Evolutionary conservation across 2,113 vertebrate species (phyloP).

Genomic region (Poeciliopsis retropinna): DNA sequence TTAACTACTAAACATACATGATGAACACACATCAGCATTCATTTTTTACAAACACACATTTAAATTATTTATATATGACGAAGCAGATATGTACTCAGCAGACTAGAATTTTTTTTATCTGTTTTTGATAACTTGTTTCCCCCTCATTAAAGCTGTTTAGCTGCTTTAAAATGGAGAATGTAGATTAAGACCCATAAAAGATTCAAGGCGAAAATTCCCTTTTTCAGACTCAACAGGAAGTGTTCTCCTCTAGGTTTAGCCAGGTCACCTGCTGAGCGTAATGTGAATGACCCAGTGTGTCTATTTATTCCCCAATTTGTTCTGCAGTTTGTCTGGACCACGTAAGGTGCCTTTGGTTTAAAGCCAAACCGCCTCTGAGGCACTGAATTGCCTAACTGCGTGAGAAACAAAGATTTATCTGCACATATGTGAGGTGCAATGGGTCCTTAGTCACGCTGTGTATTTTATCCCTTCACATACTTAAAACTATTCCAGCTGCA

Average conservation of each 20-base stretch:
- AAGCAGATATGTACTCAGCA: conserved; percentile 22
- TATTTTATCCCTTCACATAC: conserved; percentile 30
- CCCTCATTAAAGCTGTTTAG: conserved; percentile 25
- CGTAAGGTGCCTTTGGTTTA: conserved; percentile 68
- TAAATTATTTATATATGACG: too few relatives aligned
- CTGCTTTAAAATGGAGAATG: conserved; percentile 25
- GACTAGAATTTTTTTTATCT: conserved; percentile 13
- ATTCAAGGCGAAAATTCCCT: conserved; percentile 52
- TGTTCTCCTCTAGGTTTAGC: conserved; percentile 44
- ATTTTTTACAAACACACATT: too few relatives aligned
- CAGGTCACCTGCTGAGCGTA: conserved; percentile 57
- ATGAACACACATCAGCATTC: too few relatives aligned
- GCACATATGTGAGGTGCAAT: conserved; percentile 66
- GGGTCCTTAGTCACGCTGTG: conserved; percentile 34
- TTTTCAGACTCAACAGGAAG: conserved; percentile 32
- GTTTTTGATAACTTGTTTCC: conserved; percentile 31
- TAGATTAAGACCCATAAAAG: conserved; percentile 32
- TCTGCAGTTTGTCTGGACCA: conserved; percentile 69
- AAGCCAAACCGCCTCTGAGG: conserved; percentile 35
- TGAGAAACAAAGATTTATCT: conserved; percentile 80
- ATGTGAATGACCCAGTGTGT: conserved; percentile 71
- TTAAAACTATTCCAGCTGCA: conserved; percentile 2
- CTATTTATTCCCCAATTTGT: conserved; percentile 81
- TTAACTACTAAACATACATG: too few relatives aligned
- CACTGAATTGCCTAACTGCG: conserved; percentile 62